Conservation (phyloP, 2,888 invertebrate genomes). For the Sarcophaga rosellei region DNA sequence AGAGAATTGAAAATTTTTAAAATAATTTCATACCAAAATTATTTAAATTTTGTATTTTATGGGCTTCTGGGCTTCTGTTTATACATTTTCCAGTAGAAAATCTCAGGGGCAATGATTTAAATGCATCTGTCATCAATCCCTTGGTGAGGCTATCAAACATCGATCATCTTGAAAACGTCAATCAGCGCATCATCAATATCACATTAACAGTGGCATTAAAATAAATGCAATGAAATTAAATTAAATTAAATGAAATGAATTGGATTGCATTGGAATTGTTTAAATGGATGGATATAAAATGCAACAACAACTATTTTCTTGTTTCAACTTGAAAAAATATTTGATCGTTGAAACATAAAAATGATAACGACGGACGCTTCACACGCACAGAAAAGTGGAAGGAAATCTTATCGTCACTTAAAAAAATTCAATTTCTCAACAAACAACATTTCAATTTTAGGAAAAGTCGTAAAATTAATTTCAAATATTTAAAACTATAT, state of each 20-base stretch:
- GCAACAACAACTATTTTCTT: no score
- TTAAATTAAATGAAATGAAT: neutral
- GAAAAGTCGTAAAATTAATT: neutral
- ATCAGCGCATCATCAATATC: slow-evolving; percentile 39
- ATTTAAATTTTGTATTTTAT: neutral
- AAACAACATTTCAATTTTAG: neutral
- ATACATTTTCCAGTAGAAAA: neutral
- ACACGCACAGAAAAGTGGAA: neutral
- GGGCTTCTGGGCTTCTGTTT: neutral
- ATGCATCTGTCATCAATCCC: neutral
- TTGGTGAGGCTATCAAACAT: slow-evolving; percentile 4
- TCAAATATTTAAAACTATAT: neutral
- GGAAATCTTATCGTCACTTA: neutral
- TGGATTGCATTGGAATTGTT: no score
- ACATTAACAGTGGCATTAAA: slow-evolving; percentile 36
- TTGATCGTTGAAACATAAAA: neutral
- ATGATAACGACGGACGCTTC: neutral
- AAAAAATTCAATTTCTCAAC: neutral
- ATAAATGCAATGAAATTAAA: slow-evolving; percentile 10
- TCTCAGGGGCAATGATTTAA: neutral
- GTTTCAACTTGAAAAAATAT: neutral
- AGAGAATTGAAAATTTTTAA: neutral
- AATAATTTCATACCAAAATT: neutral
- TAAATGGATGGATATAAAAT: no score
- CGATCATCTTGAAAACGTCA: slow-evolving; percentile 50